These are phyloP conservation scores for Maniola hyperantus DNA, from an alignment of 2,888 invertebrate genomes.

Conservation along the genomic window DNA sequence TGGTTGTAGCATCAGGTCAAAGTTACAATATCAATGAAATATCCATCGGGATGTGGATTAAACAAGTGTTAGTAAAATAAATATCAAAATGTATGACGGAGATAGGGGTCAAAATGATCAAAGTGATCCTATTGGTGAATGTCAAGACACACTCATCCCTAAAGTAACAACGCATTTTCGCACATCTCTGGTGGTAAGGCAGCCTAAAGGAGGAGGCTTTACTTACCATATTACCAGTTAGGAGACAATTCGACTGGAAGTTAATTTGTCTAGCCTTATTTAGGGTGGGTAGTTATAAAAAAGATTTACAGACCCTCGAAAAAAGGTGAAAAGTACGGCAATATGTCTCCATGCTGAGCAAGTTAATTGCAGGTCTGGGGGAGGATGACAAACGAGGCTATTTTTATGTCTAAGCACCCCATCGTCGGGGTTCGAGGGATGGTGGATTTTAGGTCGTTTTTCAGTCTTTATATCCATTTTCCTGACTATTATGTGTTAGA, in stretches of 20 bases:
- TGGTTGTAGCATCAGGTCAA: too few relatives aligned
- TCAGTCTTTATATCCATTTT: constrained; percentile 28
- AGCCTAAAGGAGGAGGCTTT: neutral
- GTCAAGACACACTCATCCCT: neutral
- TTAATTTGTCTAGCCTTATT: constrained; percentile 45
- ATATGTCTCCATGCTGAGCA: constrained; percentile 41
- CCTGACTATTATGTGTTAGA: constrained; percentile 17
- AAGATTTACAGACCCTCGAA: constrained; percentile 41
- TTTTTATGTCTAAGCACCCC: constrained; percentile 41
- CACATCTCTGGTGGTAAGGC: too few relatives aligned
- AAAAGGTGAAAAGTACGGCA: constrained; percentile 44
- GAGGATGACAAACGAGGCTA: constrained; percentile 41
- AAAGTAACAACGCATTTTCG: too few relatives aligned
- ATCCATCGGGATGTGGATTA: too few relatives aligned
- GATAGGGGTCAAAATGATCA: too few relatives aligned
- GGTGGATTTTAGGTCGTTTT: constrained; percentile 17
- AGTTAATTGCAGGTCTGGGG: constrained; percentile 43
- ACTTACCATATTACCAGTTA: constrained; percentile 24
- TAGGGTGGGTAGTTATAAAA: constrained; percentile 44
- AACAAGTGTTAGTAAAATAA: too few relatives aligned
- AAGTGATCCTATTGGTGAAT: neutral
- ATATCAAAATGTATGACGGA: too few relatives aligned
- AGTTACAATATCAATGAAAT: too few relatives aligned
- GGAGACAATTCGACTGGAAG: constrained; percentile 36
- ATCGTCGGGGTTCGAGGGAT: constrained; percentile 20